phyloP scores from a whole-genome alignment of 2,888 invertebrate genomes.

The Stenodera caucasica region DNA sequence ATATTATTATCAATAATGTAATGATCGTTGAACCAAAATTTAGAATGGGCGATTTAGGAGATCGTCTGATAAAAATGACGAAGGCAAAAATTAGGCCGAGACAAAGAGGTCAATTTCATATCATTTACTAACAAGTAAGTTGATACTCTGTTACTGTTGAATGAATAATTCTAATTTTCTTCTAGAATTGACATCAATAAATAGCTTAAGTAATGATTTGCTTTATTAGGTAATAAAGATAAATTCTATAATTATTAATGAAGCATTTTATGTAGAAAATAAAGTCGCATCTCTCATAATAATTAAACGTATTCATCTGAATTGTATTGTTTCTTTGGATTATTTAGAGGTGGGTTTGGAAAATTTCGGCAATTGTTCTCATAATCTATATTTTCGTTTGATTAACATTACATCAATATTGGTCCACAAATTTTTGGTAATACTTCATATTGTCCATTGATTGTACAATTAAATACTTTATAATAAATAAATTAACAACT shows the following conservation, averaged over 20 bases:
- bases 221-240: no score
- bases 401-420: constrained; percentile 5
- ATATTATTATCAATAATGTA: background rate
- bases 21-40: background rate
- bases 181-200: no score
- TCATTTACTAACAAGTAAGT: background rate
- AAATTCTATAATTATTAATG: no score
- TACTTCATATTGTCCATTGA: background rate
- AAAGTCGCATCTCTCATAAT: no score
- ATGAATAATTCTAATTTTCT: no score
- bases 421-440: constrained; percentile 9
- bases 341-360: no score
- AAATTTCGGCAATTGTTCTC: background rate
- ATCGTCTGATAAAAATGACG: background rate
- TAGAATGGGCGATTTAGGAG: background rate
- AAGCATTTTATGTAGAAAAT: no score
- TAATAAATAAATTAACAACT: constrained; percentile 22
- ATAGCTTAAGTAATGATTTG: no score
- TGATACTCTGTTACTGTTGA: background rate
- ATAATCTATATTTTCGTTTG: constrained; percentile 1
- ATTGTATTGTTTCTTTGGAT: no score
- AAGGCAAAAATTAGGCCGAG: background rate
- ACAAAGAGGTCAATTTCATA: background rate
- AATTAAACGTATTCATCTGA: no score
- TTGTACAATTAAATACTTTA: constrained; percentile 14